Conservation (phyloP, 2,888 invertebrate genomes). For the Melinopterus prodromus region DNA sequence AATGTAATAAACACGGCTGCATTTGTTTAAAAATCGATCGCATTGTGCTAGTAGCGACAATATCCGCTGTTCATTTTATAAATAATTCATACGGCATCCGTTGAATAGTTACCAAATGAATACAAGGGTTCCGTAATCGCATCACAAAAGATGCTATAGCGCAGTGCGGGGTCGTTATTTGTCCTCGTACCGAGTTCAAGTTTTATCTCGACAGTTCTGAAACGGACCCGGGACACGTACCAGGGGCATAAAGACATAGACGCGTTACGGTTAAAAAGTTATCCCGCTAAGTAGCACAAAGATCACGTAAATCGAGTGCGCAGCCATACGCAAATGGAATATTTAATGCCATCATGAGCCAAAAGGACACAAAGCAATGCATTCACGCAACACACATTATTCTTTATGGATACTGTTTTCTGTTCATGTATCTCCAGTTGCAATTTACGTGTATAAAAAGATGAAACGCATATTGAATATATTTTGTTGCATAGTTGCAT, state of each 20-base stretch:
- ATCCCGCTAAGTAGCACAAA: background rate
- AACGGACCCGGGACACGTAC: conserved; percentile 4
- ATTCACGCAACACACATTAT: no score
- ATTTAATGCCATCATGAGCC: background rate
- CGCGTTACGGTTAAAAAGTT: conserved; percentile 4
- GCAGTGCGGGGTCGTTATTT: background rate
- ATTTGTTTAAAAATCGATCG: background rate
- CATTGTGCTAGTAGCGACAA: background rate
- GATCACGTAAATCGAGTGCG: conserved; percentile 4
- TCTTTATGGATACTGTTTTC: no score
- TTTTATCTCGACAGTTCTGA: conserved; percentile 4
- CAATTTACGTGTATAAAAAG: no score
- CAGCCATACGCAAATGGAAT: background rate
- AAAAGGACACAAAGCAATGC: background rate
- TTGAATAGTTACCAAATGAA: background rate
- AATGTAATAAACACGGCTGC: background rate
- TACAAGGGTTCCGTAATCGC: conserved; percentile 4
- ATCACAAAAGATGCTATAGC: background rate
- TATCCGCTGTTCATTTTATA: conserved; percentile 4
- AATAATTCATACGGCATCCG: background rate
- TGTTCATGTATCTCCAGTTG: no score
- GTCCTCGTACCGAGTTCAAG: background rate
- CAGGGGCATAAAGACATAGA: background rate
- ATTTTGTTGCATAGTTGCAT: no score
- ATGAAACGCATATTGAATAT: no score